These are phyloP conservation scores for Etia nguti DNA, from an alignment of 2,113 vertebrate genomes.

Conservation along the genomic window DNA sequence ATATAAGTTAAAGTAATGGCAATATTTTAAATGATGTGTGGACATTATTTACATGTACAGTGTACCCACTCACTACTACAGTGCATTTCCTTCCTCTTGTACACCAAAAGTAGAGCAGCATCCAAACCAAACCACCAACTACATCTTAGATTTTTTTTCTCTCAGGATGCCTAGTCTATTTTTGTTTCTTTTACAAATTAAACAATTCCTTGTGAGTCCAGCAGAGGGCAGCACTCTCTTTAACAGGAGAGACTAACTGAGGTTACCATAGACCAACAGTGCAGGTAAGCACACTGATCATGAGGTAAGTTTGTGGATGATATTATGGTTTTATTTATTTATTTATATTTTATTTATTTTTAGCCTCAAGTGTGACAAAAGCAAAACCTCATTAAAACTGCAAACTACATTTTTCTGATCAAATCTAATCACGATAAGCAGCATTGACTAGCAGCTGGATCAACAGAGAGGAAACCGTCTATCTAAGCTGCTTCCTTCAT, in stretches of 20 bases:
- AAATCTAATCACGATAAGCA: neutral
- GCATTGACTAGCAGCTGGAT: neutral
- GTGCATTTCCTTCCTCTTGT: neutral
- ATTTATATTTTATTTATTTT: neutral
- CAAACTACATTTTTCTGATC: fast-evolving
- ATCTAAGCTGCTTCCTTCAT: neutral
- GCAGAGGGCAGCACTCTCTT: constrained; percentile 19
- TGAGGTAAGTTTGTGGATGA: neutral
- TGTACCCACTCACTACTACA: neutral
- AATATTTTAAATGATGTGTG: neutral
- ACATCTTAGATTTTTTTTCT: neutral
- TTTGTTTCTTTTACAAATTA: neutral
- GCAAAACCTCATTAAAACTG: neutral
- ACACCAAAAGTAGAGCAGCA: neutral
- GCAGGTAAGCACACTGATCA: neutral
- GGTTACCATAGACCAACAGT: neutral
- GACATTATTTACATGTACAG: neutral
- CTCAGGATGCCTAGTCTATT: fast-evolving
- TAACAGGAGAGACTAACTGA: neutral
- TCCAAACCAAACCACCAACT: neutral
- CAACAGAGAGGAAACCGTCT: neutral
- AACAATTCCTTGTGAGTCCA: neutral
- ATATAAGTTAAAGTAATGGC: neutral
- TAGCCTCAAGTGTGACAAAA: neutral
- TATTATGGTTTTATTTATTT: fast-evolving